Conservation (phyloP, 1,140 invertebrate species). For the Maniola jurtina region DNA sequence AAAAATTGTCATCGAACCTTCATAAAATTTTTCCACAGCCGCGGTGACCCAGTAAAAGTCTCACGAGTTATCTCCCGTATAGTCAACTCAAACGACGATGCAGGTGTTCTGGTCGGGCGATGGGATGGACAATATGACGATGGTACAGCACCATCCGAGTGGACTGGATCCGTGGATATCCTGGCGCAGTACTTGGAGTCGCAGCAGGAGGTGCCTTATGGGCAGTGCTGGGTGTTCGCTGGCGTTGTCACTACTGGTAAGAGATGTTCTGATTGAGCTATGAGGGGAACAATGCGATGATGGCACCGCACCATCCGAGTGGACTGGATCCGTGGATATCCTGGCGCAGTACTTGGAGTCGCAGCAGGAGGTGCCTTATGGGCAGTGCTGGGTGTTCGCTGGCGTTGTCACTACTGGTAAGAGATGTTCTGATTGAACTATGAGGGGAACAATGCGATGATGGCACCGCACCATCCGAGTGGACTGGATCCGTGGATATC, state of each 20-base stretch:
- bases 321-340: slow-evolving; percentile 84
- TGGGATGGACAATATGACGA: slow-evolving; percentile 87
- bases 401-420: slow-evolving; percentile 84
- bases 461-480: slow-evolving; percentile 82
- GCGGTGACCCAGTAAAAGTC: slow-evolving; percentile 87
- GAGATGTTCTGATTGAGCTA: slow-evolving; percentile 83
- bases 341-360: slow-evolving; percentile 81
- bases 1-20: neutral
- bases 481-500: slow-evolving; percentile 84
- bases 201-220: slow-evolving; percentile 83
- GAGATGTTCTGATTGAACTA: slow-evolving; percentile 83
- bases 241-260: slow-evolving; percentile 84
- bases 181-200: slow-evolving; percentile 81
- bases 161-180: slow-evolving; percentile 84
- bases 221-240: slow-evolving; percentile 90
- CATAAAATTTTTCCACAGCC: slow-evolving; percentile 54
- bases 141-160: slow-evolving; percentile 82
- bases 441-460: slow-evolving; percentile 87
- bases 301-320: slow-evolving; percentile 82
- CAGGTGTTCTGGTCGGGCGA: slow-evolving; percentile 83
- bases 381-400: slow-evolving; percentile 90
- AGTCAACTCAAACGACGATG: slow-evolving; percentile 86
- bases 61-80: slow-evolving; percentile 85
- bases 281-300: slow-evolving; percentile 87
- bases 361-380: slow-evolving; percentile 83